Conservation (phyloP, 2,113 vertebrate species). For the Coregonus clupeaformis region DNA sequence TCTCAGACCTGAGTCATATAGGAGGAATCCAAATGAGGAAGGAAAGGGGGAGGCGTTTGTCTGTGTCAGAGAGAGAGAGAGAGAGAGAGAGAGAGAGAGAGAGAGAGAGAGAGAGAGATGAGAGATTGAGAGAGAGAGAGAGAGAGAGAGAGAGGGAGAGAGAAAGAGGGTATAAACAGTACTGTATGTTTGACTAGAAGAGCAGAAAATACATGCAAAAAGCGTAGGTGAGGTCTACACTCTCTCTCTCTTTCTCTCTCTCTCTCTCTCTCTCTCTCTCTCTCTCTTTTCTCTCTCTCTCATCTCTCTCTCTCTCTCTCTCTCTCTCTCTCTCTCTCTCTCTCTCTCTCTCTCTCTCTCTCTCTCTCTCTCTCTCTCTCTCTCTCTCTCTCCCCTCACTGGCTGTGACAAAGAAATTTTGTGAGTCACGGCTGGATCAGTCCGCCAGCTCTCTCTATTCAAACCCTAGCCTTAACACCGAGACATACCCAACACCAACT, state of each 20-base stretch:
- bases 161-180: constrained; percentile 15
- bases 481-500: constrained; percentile 62
- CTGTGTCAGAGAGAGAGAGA: background rate
- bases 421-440: constrained; percentile 70
- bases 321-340: constrained; percentile 26
- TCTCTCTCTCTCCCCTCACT: constrained; percentile 38
- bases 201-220: constrained; percentile 33
- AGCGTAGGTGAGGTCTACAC: constrained; percentile 40
- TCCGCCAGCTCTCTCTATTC: constrained; percentile 61
- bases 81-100: background rate
- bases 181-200: constrained; percentile 21
- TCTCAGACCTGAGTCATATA: constrained; percentile 13
- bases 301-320: constrained; percentile 25
- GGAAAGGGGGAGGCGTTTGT: constrained; percentile 5
- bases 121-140: too few relatives aligned
- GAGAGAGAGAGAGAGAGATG: background rate
- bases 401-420: constrained; percentile 68
- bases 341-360: constrained; percentile 25
- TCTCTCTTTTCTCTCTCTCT: too few relatives aligned
- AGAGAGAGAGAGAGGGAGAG: too few relatives aligned
- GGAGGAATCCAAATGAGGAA: background rate
- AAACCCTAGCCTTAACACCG: constrained; percentile 60
- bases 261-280: constrained; percentile 16
- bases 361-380: constrained; percentile 12
- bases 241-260: constrained; percentile 26